Conservation (phyloP, 2,797 vertebrate genomes). For the Arnoldichthys spilopterus region DNA sequence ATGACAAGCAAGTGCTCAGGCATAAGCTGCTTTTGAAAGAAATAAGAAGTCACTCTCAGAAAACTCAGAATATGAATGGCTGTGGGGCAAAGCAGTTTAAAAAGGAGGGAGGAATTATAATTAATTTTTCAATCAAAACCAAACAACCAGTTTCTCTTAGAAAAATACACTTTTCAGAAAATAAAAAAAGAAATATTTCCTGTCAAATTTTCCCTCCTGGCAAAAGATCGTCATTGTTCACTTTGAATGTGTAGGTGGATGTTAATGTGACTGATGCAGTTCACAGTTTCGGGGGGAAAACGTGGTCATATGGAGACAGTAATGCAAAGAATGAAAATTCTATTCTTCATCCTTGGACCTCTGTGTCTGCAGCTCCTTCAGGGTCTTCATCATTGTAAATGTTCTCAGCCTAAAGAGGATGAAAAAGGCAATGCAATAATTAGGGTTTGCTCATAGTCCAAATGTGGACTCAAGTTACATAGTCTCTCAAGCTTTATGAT, state of each 20-base stretch:
- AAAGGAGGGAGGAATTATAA: conserved; percentile 6
- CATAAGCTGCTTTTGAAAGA: not conserved
- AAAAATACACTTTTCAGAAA: conserved; percentile 67
- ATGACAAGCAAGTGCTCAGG: conserved; percentile 10
- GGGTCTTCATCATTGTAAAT: conserved; percentile 98
- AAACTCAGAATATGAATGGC: conserved; percentile 22
- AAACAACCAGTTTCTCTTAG: conserved; percentile 56
- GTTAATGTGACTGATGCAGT: conserved; percentile 43
- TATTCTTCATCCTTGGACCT: conserved; percentile 86
- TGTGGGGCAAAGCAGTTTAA: conserved; percentile 1
- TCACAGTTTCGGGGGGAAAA: conserved; percentile 44
- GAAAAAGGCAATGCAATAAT: not conserved
- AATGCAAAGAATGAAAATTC: not conserved
- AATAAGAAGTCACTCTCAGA: conserved; percentile 24
- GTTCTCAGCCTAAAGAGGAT: conserved; percentile 89
- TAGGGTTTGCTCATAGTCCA: not conserved
- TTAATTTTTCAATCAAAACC: conserved; percentile 34
- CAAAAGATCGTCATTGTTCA: conserved; percentile 32
- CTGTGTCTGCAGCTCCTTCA: conserved; percentile 92
- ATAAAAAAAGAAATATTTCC: conserved; percentile 40
- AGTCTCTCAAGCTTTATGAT: not conserved
- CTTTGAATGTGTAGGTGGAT: conserved; percentile 13
- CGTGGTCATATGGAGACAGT: conserved; percentile 40
- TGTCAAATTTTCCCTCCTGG: conserved; percentile 38
- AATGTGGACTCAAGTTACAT: too few species aligned